phyloP scores from a whole-genome alignment of 53 echinoderm and acorn worm genomes.

The Glandiceps talaboti region DNA sequence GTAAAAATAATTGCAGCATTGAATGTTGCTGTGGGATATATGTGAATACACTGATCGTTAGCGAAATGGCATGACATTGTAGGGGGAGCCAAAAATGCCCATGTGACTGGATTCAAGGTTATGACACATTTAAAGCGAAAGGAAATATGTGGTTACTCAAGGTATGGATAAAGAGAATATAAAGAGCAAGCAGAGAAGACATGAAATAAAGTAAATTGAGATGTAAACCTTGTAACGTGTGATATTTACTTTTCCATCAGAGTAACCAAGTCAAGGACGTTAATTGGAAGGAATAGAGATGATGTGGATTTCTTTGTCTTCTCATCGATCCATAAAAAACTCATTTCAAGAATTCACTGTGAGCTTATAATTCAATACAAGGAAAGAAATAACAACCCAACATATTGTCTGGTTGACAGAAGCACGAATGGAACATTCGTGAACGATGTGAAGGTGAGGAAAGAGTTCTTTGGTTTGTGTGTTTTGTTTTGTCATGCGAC shows the following conservation, averaged over 20 bases:
- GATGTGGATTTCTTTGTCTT: constrained; percentile 69
- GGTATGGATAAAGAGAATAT: too few relatives aligned
- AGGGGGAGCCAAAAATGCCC: too few relatives aligned
- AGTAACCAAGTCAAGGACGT: constrained; percentile 26
- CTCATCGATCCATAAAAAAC: constrained; percentile 53
- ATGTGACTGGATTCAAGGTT: too few relatives aligned
- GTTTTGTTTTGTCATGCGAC: too few relatives aligned
- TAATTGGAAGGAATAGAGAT: constrained; percentile 61
- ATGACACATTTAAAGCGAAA: too few relatives aligned
- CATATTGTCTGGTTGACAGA: constrained; percentile 27
- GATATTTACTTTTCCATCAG: constrained; percentile 14
- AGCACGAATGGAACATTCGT: constrained; percentile 91
- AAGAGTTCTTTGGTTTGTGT: too few relatives aligned
- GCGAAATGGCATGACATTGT: too few relatives aligned
- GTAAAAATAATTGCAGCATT: too few relatives aligned
- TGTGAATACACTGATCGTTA: too few relatives aligned
- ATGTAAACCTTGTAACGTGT: neutral
- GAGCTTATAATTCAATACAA: constrained; percentile 25
- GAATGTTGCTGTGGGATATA: too few relatives aligned
- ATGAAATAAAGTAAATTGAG: neutral
- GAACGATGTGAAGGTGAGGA: constrained; percentile 79
- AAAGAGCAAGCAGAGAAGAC: too few relatives aligned
- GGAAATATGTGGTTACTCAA: too few relatives aligned
- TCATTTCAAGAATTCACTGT: constrained; percentile 84
- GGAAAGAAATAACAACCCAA: constrained; percentile 5